Evolutionary conservation across 2,797 vertebrate genomes (phyloP).

Genomic region (Sylvilagus floridanus): DNA sequence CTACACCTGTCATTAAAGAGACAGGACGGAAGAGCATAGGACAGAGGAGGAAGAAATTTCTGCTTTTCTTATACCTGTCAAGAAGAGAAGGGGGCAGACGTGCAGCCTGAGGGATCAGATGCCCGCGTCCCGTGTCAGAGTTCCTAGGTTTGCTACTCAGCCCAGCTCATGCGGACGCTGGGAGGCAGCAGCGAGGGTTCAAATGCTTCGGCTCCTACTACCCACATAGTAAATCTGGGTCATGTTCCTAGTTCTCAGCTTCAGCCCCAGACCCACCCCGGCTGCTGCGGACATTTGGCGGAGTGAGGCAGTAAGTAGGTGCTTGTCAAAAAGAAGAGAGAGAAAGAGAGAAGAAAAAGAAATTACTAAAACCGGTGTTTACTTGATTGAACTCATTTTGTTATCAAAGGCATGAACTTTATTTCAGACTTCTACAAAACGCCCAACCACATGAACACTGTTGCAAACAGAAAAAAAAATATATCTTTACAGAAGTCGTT

Average conservation of each 20-base stretch:
- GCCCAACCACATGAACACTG: background rate
- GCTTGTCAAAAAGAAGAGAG: too few relatives aligned
- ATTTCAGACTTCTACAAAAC: constrained; percentile 65
- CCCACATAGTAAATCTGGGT: too few relatives aligned
- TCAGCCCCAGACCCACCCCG: too few relatives aligned
- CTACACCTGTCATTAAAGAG: constrained; percentile 62
- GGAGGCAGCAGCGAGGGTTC: too few relatives aligned
- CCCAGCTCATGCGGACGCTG: too few relatives aligned
- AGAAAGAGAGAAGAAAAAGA: constrained; percentile 51
- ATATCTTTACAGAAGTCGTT: constrained; percentile 75
- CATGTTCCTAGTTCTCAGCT: too few relatives aligned
- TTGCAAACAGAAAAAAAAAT: constrained; percentile 7
- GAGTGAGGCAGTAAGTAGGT: too few relatives aligned
- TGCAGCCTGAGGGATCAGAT: too few relatives aligned
- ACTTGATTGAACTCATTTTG: constrained; percentile 46
- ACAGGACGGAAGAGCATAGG: constrained; percentile 53
- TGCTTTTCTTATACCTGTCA: constrained; percentile 74
- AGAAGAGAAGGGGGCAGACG: background rate
- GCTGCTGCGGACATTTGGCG: too few relatives aligned
- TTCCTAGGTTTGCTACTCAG: too few relatives aligned
- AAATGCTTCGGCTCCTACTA: too few relatives aligned
- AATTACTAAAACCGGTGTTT: constrained; percentile 62
- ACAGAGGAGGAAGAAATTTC: background rate
- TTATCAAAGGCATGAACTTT: constrained; percentile 43
- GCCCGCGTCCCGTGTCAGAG: too few relatives aligned